Evolutionary conservation across 2,888 invertebrate species (phyloP).

Genomic region (Oeneis ivallda): DNA sequence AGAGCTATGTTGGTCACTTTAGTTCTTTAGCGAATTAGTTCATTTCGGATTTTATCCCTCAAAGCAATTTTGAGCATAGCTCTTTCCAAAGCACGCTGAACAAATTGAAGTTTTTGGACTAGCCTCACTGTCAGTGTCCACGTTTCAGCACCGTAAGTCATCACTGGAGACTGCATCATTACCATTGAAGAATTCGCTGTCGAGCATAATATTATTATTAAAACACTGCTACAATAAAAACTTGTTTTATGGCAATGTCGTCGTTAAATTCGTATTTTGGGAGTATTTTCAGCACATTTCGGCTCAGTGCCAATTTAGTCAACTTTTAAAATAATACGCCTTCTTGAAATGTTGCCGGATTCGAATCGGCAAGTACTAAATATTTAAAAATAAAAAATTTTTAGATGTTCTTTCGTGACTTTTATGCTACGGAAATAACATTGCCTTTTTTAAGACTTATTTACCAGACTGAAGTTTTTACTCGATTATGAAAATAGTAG

Average conservation of each 20-base stretch:
- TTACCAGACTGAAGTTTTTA: not conserved
- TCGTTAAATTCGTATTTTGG: conserved; percentile 10
- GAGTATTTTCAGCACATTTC: not conserved
- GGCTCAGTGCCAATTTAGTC: conserved; percentile 14
- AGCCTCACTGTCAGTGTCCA: too few relatives aligned
- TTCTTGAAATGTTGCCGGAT: not conserved
- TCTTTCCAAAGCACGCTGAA: too few relatives aligned
- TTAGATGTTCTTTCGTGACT: too few relatives aligned
- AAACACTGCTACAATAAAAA: not conserved
- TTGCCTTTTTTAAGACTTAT: too few relatives aligned
- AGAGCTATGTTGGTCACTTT: too few relatives aligned
- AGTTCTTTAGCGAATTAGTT: too few relatives aligned
- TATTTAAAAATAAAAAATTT: not conserved
- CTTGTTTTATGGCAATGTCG: conserved; percentile 4
- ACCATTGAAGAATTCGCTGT: not conserved
- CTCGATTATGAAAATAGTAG: not conserved
- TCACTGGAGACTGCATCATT: too few relatives aligned
- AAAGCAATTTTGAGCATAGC: too few relatives aligned
- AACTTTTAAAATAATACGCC: not conserved
- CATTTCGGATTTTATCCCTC: too few relatives aligned
- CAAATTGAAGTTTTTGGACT: too few relatives aligned
- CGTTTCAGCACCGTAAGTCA: too few relatives aligned
- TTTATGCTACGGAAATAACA: not conserved
- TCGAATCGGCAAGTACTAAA: not conserved
- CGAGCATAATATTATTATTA: too few relatives aligned